A percentile compares a stretch with the other conserved stretches of the same genome.
Conservation (phyloP, 2,113 vertebrate species). For the Pelecanus crispus region DNA sequence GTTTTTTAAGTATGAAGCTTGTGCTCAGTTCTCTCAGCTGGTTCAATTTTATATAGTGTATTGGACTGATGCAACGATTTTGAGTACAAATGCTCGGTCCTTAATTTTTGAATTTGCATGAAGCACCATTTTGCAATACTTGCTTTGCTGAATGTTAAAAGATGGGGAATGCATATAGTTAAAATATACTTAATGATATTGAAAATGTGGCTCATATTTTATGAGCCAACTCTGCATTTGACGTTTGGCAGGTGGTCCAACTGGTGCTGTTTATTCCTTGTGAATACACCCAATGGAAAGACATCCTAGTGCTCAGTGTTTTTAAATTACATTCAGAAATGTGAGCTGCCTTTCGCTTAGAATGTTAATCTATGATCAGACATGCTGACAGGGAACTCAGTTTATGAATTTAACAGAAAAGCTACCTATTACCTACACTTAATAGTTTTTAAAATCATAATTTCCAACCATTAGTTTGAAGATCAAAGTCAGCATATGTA, state of each 20-base stretch:
- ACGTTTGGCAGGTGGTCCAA: conserved; percentile 2
- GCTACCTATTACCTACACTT: neutral
- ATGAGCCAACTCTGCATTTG: neutral
- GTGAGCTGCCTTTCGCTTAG: conserved; percentile 63
- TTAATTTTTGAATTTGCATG: neutral
- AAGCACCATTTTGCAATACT: neutral
- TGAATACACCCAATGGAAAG: conserved; percentile 64
- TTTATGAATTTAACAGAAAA: neutral
- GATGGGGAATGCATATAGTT: neutral
- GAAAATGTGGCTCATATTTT: neutral
- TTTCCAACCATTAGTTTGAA: neutral
- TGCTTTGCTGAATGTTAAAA: neutral
- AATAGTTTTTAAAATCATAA: neutral
- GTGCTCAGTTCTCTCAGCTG: neutral
- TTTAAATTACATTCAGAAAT: conserved; percentile 70
- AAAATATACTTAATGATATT: neutral
- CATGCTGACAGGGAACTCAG: neutral
- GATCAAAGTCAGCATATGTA: neutral
- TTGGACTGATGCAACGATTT: neutral
- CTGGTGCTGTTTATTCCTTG: conserved; percentile 69
- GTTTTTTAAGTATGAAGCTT: neutral
- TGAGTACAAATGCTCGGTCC: neutral
- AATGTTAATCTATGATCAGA: conserved; percentile 52
- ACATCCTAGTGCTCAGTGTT: conserved; percentile 57
- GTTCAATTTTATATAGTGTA: neutral